Conservation (phyloP, 30 jellyfish, hydroid and myxozoan species). For the Cassiopea andromeda region DNA sequence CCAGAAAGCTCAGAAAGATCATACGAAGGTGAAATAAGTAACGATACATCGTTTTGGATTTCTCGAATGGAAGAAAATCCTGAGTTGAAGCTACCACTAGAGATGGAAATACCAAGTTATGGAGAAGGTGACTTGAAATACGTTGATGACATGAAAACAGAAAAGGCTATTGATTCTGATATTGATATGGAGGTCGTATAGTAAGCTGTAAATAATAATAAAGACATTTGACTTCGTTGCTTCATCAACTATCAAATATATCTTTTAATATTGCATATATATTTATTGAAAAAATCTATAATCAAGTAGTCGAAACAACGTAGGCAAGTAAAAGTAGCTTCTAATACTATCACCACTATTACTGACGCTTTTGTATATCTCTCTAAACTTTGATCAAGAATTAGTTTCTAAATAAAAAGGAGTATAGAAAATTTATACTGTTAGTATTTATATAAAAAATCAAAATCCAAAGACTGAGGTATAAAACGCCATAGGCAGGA, state of each 20-base stretch:
- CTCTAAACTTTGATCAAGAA: too few species aligned
- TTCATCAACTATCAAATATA: background rate
- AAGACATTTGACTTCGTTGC: background rate
- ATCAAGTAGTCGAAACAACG: too few species aligned
- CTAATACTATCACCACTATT: too few species aligned
- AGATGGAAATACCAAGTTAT: background rate
- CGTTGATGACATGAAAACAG: background rate
- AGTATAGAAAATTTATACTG: too few species aligned
- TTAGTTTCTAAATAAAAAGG: too few species aligned
- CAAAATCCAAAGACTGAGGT: too few species aligned
- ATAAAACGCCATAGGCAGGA: too few species aligned
- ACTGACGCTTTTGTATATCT: too few species aligned
- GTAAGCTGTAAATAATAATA: background rate
- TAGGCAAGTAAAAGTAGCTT: too few species aligned
- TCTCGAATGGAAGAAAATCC: constrained; percentile 29
- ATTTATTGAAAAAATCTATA: too few species aligned
- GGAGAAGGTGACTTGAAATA: background rate
- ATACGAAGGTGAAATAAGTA: constrained; percentile 13
- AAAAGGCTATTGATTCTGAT: background rate
- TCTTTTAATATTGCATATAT: too few species aligned
- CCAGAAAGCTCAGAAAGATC: constrained; percentile 22
- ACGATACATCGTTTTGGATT: constrained; percentile 36
- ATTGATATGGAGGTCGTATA: constrained; percentile 21
- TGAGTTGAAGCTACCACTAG: constrained; percentile 1
- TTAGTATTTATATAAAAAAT: too few species aligned